Base-by-base conservation (phyloP, 2,888 invertebrate species). In the Poecilobothrus nobilitatus region DNA sequence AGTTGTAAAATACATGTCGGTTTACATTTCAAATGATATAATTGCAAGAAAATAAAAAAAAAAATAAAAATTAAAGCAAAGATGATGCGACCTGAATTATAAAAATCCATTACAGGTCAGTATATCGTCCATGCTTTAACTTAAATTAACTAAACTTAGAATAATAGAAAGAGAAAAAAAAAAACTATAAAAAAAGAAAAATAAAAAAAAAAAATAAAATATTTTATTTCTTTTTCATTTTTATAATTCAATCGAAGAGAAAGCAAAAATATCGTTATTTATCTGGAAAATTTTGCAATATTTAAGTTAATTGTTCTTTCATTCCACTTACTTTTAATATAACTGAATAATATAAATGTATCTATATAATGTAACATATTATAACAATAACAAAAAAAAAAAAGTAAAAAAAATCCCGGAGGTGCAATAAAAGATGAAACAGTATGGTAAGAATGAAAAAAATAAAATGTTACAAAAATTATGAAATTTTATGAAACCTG, bases 21-120 rank as follows among this genome's bases (percentile, higher is more conserved):
- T 53, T 18, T 53, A 53, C 53, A 53, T 53, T 53, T 53, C 18
- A 53, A 53, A 53, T 53, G 53, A 53, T 53, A 53, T 53, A 53
- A 53, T 53, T 53, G 53, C 53, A 53, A 53, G 15, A 53, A 53
- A 53, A 3, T 18, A 53, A 15, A 18, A 18, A 41, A 18, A 53
- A 15, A 18, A 53, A 18, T 53, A 53, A 53, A n/a, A 53, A 53
- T 2, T 12, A 53, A 53, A 53, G 6, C 15, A 53, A 53, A 53
- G 53, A 53, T 53, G 53, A 53, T 41, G 15, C 53, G 53, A 53
- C 53, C 53, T 53, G 53, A 53, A 53, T 53, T 53, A 15, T 53
- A 53, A 53, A 53, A 53, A 18, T 53, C 18, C 18, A 53, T 12
- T 53, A 53, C 53, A 53, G 53, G 53, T 53, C 53, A 53, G n/a